Evolutionary conservation across 2,888 invertebrate genomes (phyloP).

Genomic region (Thereva unica): DNA sequence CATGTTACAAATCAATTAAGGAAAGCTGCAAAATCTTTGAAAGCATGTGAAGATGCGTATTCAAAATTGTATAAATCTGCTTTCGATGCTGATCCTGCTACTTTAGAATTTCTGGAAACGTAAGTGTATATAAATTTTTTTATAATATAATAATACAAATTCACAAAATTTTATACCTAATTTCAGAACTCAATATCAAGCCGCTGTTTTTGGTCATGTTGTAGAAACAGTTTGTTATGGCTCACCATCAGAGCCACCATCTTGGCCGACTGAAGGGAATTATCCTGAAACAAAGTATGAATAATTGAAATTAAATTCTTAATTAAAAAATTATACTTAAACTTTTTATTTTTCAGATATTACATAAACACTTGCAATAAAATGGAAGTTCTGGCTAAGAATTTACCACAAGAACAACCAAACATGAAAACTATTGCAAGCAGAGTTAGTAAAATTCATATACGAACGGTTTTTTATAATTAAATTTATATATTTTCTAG

Average conservation of each 20-base stretch:
- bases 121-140: slow-evolving; percentile 50
- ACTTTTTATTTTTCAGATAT: slow-evolving; percentile 39
- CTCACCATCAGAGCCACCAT: slow-evolving; percentile 55
- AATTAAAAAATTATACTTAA: slow-evolving; percentile 13
- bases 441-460: slow-evolving; percentile 43
- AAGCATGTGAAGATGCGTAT: slow-evolving; percentile 72
- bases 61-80: slow-evolving; percentile 79
- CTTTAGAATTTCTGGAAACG: slow-evolving; percentile 74
- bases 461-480: background rate
- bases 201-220: slow-evolving; percentile 54
- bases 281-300: slow-evolving; percentile 56
- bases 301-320: background rate
- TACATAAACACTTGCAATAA: slow-evolving; percentile 52
- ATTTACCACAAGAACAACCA: slow-evolving; percentile 52
- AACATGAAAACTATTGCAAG: slow-evolving; percentile 56
- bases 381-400: slow-evolving; percentile 52
- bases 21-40: slow-evolving; percentile 73
- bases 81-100: slow-evolving; percentile 82
- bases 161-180: background rate
- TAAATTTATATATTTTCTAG: slow-evolving; percentile 43
- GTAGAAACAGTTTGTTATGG: slow-evolving; percentile 57
- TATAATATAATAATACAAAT: slow-evolving; percentile 38
- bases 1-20: slow-evolving; percentile 78
- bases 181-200: slow-evolving; percentile 52
- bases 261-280: slow-evolving; percentile 52